Evolutionary conservation across 2,113 vertebrate species (phyloP), one percentile per base, ranked within the genome.

Genomic region (Ciconia boyciana): DNA sequence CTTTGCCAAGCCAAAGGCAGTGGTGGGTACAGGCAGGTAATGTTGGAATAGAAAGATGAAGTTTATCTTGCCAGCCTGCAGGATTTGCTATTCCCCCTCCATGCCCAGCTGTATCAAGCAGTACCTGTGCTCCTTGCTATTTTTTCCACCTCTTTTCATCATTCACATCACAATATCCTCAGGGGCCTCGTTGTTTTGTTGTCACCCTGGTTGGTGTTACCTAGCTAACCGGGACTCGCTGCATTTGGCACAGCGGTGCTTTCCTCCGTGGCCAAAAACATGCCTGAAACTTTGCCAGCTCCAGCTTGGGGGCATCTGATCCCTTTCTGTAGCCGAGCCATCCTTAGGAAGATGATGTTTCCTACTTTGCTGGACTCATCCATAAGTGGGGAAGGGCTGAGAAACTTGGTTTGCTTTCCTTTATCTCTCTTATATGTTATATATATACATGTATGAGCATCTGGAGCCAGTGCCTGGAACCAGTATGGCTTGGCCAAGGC

Each of bases 391-490:
- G 36, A 78, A 62, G 51, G 64, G 51, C 36, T 57, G 85, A 13
- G 74, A 12, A 48, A 5, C 3, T 15, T 18, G 20, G 1, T 49
- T 78, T 55, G 49, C 29, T 48, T 52, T 41, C 17, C 11, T 57
- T 32, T 26, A 4, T 18, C 11, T 46, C 36, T 21, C 15, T 19
- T 8, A 0, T 3, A 0, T 31, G n/a, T 39, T 11, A 1, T 8
- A 3, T 0, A 3, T 6, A 11, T 5, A 14, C 4, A 0, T 0
- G 1, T 10, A 12, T 3, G 48, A 55, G 52, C 12, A 19, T 43
- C 46, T 9, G 8, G 16, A 25, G 11, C 4, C 18, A 3, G 25
- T 7, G 83, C 54, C 75, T 19, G 57, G 41, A 61, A 52, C 39
- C 6, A 2, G 25, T 4, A 2, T 4, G 75, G 85, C 64, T 64